A percentile compares a stretch with the other conserved stretches of the same genome.
phyloP scores from a whole-genome alignment of 2,797 vertebrate genomes.

The Cuculus canorus region DNA sequence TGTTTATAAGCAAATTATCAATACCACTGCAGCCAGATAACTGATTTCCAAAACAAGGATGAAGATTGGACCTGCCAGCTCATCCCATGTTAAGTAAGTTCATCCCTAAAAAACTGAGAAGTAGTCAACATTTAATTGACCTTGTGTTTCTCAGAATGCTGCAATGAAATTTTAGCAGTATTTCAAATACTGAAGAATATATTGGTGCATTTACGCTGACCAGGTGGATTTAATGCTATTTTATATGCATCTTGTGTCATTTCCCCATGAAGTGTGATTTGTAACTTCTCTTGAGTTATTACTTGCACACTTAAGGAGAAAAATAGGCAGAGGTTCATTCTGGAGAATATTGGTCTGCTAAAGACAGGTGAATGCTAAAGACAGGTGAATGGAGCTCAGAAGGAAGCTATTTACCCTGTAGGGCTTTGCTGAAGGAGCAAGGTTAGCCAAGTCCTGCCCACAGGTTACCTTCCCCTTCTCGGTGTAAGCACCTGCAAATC shows the following conservation, averaged over 20 bases:
- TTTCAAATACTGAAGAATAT: neutral
- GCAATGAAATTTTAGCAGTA: neutral
- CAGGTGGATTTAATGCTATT: neutral
- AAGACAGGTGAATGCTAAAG: no score
- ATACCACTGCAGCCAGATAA: neutral
- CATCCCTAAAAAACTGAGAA: neutral
- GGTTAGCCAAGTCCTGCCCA: neutral
- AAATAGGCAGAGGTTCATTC: neutral
- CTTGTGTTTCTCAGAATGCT: neutral
- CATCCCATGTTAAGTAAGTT: neutral
- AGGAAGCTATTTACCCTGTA: neutral
- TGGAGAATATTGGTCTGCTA: neutral
- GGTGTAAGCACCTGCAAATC: neutral
- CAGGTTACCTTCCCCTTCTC: neutral
- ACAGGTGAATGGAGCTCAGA: fast-evolving
- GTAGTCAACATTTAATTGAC: neutral
- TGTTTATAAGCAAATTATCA: neutral
- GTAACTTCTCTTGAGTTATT: neutral
- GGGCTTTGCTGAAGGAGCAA: neutral
- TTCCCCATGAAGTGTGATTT: neutral
- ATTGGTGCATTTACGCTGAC: neutral
- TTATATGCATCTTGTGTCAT: neutral
- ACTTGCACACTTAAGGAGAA: neutral
- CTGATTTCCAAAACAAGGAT: neutral
- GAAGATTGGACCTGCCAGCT: neutral